Conservation (phyloP, 2,888 invertebrate genomes). For the Limnephilus marmoratus region DNA sequence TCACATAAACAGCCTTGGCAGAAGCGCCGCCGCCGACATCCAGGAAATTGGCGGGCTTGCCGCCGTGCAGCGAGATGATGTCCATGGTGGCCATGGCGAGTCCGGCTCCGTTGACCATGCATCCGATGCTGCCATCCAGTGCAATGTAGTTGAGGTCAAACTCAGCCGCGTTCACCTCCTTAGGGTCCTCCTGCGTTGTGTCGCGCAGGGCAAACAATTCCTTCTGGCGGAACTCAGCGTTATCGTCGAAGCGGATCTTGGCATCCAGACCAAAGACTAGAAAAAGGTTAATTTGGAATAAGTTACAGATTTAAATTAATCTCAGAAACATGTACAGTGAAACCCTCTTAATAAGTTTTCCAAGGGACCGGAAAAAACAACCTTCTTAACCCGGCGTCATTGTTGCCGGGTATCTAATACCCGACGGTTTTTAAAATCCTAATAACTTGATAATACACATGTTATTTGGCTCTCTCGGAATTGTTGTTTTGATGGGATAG, state of each 20-base stretch:
- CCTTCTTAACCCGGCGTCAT: too few relatives aligned
- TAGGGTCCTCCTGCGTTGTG: constrained; percentile 93
- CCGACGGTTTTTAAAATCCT: too few relatives aligned
- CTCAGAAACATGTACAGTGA: too few relatives aligned
- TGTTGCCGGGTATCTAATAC: too few relatives aligned
- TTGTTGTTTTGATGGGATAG: too few relatives aligned
- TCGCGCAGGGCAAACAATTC: constrained; percentile 90
- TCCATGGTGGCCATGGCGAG: constrained; percentile 99
- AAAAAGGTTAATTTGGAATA: constrained; percentile 59
- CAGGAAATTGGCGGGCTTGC: constrained; percentile 96
- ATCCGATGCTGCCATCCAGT: constrained; percentile 94
- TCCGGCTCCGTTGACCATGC: constrained; percentile 97
- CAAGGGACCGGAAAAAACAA: too few relatives aligned
- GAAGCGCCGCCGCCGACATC: constrained; percentile 98
- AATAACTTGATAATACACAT: too few relatives aligned
- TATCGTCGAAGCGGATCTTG: constrained; percentile 97
- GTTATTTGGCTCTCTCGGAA: too few relatives aligned
- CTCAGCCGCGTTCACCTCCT: constrained; percentile 94
- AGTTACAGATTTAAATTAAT: too few relatives aligned
- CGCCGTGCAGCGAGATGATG: constrained; percentile 96
- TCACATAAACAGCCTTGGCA: constrained; percentile 91
- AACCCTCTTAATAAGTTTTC: too few relatives aligned
- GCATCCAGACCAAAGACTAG: constrained; percentile 95
- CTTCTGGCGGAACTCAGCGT: constrained; percentile 94
- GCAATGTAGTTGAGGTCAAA: constrained; percentile 96